Conservation (phyloP, 2,113 vertebrate species). For the Collichthys lucidus region DNA sequence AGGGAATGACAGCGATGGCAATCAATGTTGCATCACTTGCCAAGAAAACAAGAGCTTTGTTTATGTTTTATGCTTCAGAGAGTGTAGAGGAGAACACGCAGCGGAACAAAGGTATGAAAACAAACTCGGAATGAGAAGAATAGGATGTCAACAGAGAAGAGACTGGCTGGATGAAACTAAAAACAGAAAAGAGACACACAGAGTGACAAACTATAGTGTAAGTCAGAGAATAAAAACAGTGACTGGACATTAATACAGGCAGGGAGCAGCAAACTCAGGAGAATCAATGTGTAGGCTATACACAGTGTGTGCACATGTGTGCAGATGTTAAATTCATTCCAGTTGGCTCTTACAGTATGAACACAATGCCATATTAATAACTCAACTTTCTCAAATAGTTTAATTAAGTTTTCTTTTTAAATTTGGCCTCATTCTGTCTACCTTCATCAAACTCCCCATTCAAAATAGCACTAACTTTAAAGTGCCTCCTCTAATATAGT, state of each 20-base stretch:
- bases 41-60: constrained; percentile 1
- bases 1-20: neutral
- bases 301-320: neutral
- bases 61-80: constrained; percentile 5
- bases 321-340: neutral
- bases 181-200: neutral
- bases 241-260: constrained; percentile 8
- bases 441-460: constrained; percentile 2
- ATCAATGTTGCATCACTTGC: neutral
- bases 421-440: constrained; percentile 27
- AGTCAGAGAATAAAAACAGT: neutral
- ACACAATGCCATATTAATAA: neutral
- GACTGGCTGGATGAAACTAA: neutral
- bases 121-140: neutral
- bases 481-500: neutral
- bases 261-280: neutral
- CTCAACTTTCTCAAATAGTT: constrained; percentile 3
- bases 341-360: neutral
- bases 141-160: neutral
- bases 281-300: neutral
- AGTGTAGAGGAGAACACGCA: neutral
- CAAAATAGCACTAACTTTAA: constrained; percentile 5
- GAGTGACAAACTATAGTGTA: constrained; percentile 1
- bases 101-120: constrained; percentile 8
- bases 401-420: neutral